A percentile compares a stretch with the other conserved stretches of the same genome.
Evolutionary conservation across 2,888 invertebrate species (phyloP).

Genomic region (Volucella inflata): DNA sequence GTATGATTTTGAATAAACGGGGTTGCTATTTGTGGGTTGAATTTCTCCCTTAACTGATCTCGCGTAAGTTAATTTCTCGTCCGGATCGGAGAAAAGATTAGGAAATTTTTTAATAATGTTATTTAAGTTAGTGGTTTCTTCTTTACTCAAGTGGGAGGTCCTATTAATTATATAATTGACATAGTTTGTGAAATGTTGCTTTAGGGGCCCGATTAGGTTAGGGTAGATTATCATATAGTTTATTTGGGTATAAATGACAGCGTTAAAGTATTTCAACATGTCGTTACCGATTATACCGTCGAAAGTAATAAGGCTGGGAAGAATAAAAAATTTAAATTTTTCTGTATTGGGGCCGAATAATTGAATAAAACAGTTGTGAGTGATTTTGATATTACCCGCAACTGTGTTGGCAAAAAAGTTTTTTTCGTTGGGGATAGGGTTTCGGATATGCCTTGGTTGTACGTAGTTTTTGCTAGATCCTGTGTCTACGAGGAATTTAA

Average conservation of each 20-base stretch:
- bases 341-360: slow-evolving; percentile 27
- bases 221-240: slow-evolving; percentile 31
- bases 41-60: slow-evolving; percentile 46
- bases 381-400: slow-evolving; percentile 46
- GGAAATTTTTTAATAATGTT: slow-evolving; percentile 13
- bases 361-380: slow-evolving; percentile 31
- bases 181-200: slow-evolving; percentile 35
- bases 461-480: slow-evolving; percentile 35
- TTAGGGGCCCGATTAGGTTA: slow-evolving; percentile 28
- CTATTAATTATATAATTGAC: slow-evolving; percentile 30
- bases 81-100: slow-evolving; percentile 28
- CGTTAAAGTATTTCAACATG: slow-evolving; percentile 14
- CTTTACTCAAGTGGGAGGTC: slow-evolving; percentile 40
- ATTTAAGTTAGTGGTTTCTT: slow-evolving; percentile 7
- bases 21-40: slow-evolving; percentile 28
- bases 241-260: slow-evolving; percentile 11
- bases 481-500: slow-evolving; percentile 43
- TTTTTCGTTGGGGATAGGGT: slow-evolving; percentile 51
- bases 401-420: slow-evolving; percentile 52
- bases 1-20: slow-evolving; percentile 51
- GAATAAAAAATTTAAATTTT: slow-evolving; percentile 29
- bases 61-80: slow-evolving; percentile 33
- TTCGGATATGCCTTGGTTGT: slow-evolving; percentile 35
- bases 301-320: slow-evolving; percentile 32
- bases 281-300: slow-evolving; percentile 35